A percentile compares a stretch with the other conserved stretches of the same genome.
phyloP scores from a whole-genome alignment of 2,888 invertebrate genomes.

The Dryomyza anilis region DNA sequence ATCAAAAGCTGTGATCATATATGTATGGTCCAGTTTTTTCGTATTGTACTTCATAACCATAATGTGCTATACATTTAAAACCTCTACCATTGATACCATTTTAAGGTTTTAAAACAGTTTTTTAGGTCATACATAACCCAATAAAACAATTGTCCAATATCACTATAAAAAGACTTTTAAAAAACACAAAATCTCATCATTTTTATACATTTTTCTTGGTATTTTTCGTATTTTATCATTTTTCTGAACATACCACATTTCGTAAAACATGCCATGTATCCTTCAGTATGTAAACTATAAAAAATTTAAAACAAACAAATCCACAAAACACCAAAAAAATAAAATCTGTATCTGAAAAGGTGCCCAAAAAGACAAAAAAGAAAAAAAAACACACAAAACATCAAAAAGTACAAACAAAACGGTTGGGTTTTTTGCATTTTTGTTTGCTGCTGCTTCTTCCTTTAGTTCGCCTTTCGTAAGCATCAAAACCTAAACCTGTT shows the following conservation, averaged over 20 bases:
- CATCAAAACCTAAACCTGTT: background rate
- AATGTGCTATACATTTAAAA: no score
- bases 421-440: background rate
- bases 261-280: background rate
- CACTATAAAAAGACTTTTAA: background rate
- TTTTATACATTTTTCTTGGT: background rate
- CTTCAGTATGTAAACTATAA: conserved; percentile 1
- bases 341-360: background rate
- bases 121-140: no score
- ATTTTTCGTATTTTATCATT: no score
- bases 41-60: no score
- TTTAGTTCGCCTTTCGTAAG: background rate
- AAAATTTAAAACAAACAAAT: conserved; percentile 17
- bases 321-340: background rate
- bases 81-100: no score
- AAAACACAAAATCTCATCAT: background rate
- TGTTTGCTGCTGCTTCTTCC: background rate
- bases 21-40: no score
- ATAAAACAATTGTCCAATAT: background rate
- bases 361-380: background rate
- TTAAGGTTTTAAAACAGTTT: no score
- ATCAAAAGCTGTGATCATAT: no score
- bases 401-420: background rate
- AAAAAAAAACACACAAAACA: background rate
- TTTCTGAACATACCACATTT: background rate